phyloP scores from a whole-genome alignment of 2,797 vertebrate genomes.

The Spheniscus humboldti region DNA sequence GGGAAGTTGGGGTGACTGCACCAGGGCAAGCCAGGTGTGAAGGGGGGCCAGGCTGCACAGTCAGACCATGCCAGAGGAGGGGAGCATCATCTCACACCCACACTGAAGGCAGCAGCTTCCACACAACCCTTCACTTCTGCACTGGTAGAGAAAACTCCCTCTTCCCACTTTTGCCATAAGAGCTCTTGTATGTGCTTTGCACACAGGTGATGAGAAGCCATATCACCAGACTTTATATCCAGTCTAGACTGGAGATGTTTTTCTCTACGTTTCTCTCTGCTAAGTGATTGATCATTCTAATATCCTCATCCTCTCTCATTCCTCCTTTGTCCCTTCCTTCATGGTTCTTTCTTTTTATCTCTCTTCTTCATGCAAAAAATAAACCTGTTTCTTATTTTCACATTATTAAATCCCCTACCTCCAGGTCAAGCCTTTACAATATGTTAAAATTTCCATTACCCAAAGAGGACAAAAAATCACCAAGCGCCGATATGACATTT shows the following conservation, averaged over 20 bases:
- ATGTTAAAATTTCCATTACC: not conserved
- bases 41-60: not conserved
- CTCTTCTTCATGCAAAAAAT: not conserved
- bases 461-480: not conserved
- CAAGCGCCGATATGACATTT: not conserved
- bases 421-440: not conserved
- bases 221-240: not conserved
- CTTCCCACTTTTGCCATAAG: not conserved
- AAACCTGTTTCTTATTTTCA: not conserved
- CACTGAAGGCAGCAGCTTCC: not conserved
- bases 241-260: not conserved
- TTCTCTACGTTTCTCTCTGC: not conserved
- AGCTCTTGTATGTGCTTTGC: not conserved
- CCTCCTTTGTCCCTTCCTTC: not conserved
- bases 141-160: not conserved
- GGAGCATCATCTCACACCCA: not conserved
- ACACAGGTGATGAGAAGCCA: accelerated
- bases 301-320: not conserved
- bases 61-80: not conserved
- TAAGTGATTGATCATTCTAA: not conserved
- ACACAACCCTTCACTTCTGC: not conserved
- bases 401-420: not conserved
- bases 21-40: not conserved
- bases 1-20: accelerated
- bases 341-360: not conserved